Conservation (phyloP, 2,797 vertebrate genomes). For the Anas capensis region DNA sequence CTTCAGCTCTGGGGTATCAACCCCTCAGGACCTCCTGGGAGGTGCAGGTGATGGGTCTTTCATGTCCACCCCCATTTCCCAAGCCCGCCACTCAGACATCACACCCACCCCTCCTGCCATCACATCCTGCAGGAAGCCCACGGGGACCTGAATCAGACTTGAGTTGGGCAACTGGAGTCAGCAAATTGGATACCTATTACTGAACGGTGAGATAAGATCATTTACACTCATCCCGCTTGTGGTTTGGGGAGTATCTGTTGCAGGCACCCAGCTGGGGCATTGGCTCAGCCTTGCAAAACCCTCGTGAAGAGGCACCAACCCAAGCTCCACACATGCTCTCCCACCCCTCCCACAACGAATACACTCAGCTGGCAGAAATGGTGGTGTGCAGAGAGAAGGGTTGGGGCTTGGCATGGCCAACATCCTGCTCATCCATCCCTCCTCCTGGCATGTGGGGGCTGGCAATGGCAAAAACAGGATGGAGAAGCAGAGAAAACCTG, state of each 20-base stretch:
- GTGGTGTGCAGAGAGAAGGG: background rate
- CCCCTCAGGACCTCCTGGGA: background rate
- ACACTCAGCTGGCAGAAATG: constrained; percentile 33
- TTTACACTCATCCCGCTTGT: constrained; percentile 12
- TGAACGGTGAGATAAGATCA: constrained; percentile 55
- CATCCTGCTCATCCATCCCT: rapidly evolving
- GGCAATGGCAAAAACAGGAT: rapidly evolving
- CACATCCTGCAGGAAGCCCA: constrained; percentile 44
- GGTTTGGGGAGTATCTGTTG: background rate
- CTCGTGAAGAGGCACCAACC: background rate
- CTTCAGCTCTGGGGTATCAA: background rate
- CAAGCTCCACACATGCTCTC: background rate
- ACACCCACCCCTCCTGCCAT: background rate
- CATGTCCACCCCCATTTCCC: background rate
- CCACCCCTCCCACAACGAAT: background rate
- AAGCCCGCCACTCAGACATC: background rate
- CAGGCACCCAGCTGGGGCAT: background rate
- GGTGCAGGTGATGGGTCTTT: background rate
- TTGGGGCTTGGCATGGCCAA: background rate
- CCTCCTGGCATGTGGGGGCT: background rate
- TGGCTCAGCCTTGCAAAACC: constrained; percentile 32
- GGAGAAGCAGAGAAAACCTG: background rate
- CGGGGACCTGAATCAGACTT: constrained; percentile 35
- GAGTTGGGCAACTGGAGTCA: constrained; percentile 21
- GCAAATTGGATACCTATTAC: constrained; percentile 16